A percentile compares a stretch with the other conserved stretches of the same genome.
Conservation (phyloP, 2,888 invertebrate genomes). For the Gymnocheta viridis region DNA sequence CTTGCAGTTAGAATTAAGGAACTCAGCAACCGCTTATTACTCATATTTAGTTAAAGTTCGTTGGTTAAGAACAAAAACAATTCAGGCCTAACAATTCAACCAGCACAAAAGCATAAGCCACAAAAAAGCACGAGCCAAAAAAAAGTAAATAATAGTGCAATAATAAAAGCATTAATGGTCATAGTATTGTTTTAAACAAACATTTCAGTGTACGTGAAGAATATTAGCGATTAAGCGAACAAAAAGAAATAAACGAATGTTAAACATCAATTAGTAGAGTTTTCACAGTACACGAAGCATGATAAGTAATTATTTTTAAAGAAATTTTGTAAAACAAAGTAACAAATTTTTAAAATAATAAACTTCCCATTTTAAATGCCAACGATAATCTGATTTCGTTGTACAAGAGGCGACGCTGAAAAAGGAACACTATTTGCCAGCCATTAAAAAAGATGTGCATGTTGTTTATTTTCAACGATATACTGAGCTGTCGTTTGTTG, state of each 20-base stretch:
- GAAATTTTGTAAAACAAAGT: not conserved
- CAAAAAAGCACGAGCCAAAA: slow-evolving; percentile 26
- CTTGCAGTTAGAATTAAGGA: slow-evolving; percentile 4
- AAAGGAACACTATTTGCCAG: no score
- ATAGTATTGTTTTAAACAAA: slow-evolving; percentile 19
- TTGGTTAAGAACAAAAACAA: not conserved
- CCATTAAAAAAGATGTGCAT: no score
- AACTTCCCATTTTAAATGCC: no score
- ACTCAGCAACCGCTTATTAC: not conserved
- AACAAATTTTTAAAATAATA: no score
- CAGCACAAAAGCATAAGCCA: not conserved
- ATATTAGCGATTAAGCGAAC: slow-evolving; percentile 20
- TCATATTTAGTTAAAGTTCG: not conserved
- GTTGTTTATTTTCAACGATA: no score
- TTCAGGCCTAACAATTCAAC: slow-evolving; percentile 3
- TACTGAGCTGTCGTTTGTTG: no score
- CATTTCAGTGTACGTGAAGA: not conserved
- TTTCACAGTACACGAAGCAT: slow-evolving; percentile 63
- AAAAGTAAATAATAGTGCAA: not conserved
- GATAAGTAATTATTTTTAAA: slow-evolving; percentile 4
- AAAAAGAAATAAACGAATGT: slow-evolving; percentile 25
- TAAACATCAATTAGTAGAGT: slow-evolving; percentile 56
- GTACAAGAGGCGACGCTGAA: no score
- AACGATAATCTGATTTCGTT: no score
- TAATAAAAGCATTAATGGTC: not conserved